A percentile compares a stretch with the other conserved stretches of the same genome.
phyloP scores from a whole-genome alignment of 2,888 invertebrate genomes.

The Theodoxus fluviatilis region DNA sequence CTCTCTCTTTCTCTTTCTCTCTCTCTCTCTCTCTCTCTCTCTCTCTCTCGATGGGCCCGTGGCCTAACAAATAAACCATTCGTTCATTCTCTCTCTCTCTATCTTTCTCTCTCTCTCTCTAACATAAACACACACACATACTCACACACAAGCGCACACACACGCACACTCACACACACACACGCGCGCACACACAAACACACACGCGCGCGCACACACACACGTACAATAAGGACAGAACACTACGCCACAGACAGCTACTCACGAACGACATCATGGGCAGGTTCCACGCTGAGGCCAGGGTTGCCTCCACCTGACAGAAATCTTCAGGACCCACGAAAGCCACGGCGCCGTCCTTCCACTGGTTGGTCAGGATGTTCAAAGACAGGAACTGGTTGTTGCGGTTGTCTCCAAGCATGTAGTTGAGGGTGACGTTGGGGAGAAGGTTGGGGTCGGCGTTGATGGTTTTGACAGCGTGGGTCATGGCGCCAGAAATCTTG shows the following conservation, averaged over 20 bases:
- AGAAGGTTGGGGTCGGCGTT: slow-evolving; percentile 34
- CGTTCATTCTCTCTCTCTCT: slow-evolving; percentile 18
- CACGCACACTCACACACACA: background rate
- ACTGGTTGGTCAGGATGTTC: slow-evolving; percentile 54
- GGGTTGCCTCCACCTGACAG: slow-evolving; percentile 92
- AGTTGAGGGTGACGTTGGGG: slow-evolving; percentile 31
- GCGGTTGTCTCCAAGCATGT: slow-evolving; percentile 33
- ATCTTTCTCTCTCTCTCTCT: slow-evolving; percentile 21
- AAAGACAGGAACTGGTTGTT: slow-evolving; percentile 28
- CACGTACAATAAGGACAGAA: too few relatives aligned
- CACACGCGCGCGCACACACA: background rate
- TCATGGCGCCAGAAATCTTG: slow-evolving; percentile 38
- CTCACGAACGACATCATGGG: slow-evolving; percentile 95
- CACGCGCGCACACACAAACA: slow-evolving; percentile 3
- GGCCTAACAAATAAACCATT: too few relatives aligned
- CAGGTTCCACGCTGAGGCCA: slow-evolving; percentile 90
- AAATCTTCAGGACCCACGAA: slow-evolving; percentile 96
- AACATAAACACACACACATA: background rate
- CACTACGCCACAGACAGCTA: too few relatives aligned
- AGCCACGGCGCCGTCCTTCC: slow-evolving; percentile 85
- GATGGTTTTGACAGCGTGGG: slow-evolving; percentile 31
- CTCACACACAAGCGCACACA: slow-evolving; percentile 16
- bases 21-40: slow-evolving; percentile 9
- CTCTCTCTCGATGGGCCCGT: background rate
- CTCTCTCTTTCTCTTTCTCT: slow-evolving; percentile 7